phyloP scores from a whole-genome alignment of 2,113 vertebrate genomes.

The Lonchura striata region DNA sequence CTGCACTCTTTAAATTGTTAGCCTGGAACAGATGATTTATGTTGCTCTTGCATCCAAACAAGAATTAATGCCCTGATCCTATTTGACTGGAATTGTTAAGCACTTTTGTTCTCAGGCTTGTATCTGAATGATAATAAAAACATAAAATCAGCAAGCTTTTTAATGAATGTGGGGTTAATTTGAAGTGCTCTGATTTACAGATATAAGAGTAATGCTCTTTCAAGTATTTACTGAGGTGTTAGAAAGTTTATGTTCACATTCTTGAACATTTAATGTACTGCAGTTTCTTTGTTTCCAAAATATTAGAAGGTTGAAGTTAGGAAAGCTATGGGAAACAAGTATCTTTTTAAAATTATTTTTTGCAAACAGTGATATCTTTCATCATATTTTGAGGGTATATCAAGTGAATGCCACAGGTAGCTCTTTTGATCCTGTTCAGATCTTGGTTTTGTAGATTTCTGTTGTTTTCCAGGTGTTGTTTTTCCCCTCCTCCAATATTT shows the following conservation, averaged over 20 bases:
- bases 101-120: conserved; percentile 2
- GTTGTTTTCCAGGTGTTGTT: not conserved
- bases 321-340: not conserved
- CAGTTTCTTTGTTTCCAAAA: conserved; percentile 15
- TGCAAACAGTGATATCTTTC: not conserved
- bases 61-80: conserved; percentile 36
- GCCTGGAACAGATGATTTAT: conserved; percentile 48
- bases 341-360: not conserved
- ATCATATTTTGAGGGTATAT: not conserved
- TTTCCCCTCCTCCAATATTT: accelerated
- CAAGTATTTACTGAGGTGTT: conserved; percentile 11
- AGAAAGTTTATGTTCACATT: not conserved
- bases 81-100: conserved; percentile 42
- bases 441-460: not conserved
- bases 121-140: conserved; percentile 48
- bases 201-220: not conserved
- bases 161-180: conserved; percentile 34
- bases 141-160: conserved; percentile 56
- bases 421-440: not conserved
- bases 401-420: not conserved
- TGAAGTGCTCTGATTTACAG: conserved; percentile 50
- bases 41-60: conserved; percentile 23
- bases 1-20: conserved; percentile 50
- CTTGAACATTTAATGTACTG: not conserved
- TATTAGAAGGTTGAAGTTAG: not conserved